Evolutionary conservation across 2,797 vertebrate genomes (phyloP).

Genomic region (Brachyrhaphis roseni): DNA sequence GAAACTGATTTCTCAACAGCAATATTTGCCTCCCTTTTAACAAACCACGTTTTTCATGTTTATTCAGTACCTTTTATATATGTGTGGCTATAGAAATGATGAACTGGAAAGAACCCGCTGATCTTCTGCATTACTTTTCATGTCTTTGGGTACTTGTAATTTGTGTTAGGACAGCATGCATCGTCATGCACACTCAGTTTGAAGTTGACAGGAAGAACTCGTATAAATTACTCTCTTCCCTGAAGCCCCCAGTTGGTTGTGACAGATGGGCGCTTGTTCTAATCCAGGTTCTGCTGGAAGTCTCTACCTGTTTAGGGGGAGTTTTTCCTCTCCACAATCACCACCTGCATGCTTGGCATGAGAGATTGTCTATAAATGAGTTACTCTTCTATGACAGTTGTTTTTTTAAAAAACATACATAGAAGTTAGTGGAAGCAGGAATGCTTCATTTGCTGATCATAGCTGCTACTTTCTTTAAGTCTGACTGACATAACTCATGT

Average conservation of each 20-base stretch:
- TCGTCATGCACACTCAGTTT: background rate
- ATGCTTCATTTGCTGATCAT: too few relatives aligned
- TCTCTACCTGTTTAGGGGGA: too few relatives aligned
- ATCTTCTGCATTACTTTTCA: background rate
- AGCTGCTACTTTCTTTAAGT: too few relatives aligned
- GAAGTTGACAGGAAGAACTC: background rate
- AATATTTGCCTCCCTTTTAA: background rate
- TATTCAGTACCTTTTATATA: background rate
- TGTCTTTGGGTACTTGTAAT: background rate
- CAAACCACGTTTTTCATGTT: background rate
- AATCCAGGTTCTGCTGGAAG: background rate
- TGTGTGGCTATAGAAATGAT: background rate
- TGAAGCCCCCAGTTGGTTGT: background rate
- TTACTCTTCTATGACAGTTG: background rate
- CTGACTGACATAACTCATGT: too few relatives aligned
- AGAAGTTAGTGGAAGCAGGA: too few relatives aligned
- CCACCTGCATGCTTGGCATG: too few relatives aligned
- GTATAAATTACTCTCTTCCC: background rate
- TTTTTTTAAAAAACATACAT: too few relatives aligned
- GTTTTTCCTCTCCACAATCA: too few relatives aligned
- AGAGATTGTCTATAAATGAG: background rate
- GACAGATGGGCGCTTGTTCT: background rate
- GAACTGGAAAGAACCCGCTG: background rate
- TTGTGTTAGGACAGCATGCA: accelerated
- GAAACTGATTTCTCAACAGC: background rate